phyloP scores from a whole-genome alignment of 2,888 invertebrate genomes.

The Drosophila tripunctata region DNA sequence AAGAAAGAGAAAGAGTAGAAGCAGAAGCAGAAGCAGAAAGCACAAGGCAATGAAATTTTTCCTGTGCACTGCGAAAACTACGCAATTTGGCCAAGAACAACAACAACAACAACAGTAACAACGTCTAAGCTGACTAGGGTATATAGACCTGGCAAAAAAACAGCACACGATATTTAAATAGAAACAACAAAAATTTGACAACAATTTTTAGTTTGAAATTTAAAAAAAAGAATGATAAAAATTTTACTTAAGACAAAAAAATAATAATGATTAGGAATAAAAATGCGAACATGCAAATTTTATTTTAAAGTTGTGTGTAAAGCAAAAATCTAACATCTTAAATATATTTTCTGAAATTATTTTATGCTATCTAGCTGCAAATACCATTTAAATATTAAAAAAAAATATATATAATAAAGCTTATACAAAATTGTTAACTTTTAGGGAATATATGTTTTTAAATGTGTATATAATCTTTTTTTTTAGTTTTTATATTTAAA shows the following conservation, averaged over 20 bases:
- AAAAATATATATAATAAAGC: too few relatives aligned
- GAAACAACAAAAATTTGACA: background rate
- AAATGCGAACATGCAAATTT: too few relatives aligned
- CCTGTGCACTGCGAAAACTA: conserved; percentile 57
- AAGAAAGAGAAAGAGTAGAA: conserved; percentile 17
- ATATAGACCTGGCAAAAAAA: conserved; percentile 25
- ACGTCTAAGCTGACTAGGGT: conserved; percentile 27
- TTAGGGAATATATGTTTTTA: too few relatives aligned
- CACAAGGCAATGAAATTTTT: conserved; percentile 57
- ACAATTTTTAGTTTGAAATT: background rate
- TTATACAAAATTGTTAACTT: too few relatives aligned
- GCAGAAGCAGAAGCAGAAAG: conserved; percentile 16
- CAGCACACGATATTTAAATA: background rate
- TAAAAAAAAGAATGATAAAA: background rate
- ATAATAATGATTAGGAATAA: background rate
- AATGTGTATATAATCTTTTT: too few relatives aligned
- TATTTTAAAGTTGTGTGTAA: too few relatives aligned
- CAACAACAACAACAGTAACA: conserved; percentile 38
- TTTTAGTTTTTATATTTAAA: too few relatives aligned
- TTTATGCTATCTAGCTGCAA: too few relatives aligned
- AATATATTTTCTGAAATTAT: too few relatives aligned
- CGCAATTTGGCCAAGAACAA: conserved; percentile 48
- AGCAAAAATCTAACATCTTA: too few relatives aligned
- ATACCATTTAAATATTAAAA: too few relatives aligned
- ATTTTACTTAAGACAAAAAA: background rate